These are phyloP conservation scores for Diadegma fenestrale DNA, from an alignment of 2,888 invertebrate species.

Conservation along the genomic window DNA sequence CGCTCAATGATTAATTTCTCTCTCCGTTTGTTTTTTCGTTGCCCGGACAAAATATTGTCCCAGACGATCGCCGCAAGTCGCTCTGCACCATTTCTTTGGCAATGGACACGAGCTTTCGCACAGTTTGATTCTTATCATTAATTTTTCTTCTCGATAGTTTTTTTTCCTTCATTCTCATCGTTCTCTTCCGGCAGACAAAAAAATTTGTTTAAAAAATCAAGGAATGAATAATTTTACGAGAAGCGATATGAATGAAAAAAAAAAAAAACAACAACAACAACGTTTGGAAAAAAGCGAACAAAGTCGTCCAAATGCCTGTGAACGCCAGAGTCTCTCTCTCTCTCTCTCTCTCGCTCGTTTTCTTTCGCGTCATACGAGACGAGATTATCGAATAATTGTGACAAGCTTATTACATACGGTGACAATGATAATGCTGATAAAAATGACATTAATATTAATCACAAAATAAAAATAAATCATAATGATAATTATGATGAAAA, in stretches of 20 bases:
- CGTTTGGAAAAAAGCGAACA: conserved; percentile 27
- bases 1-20: conserved; percentile 26
- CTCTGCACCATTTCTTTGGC: conserved; percentile 63
- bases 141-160: background rate
- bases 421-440: conserved; percentile 48
- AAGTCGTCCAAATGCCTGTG: conserved; percentile 35
- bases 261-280: conserved; percentile 20
- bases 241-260: conserved; percentile 32
- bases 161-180: conserved; percentile 26
- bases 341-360: conserved; percentile 11
- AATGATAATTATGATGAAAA: conserved; percentile 52
- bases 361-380: conserved; percentile 32
- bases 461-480: conserved; percentile 41
- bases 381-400: conserved; percentile 62
- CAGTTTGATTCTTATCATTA: background rate
- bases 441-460: conserved; percentile 19
- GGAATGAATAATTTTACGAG: conserved; percentile 40
- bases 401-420: conserved; percentile 49
- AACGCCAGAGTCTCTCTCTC: conserved; percentile 4
- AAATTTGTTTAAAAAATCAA: conserved; percentile 35
- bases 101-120: conserved; percentile 58
- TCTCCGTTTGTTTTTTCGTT: conserved; percentile 4
- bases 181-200: conserved; percentile 7
- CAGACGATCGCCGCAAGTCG: conserved; percentile 28
- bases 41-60: conserved; percentile 30